Percentiles rank a stretch among this genome's conserved stretches.
These are phyloP conservation scores for Pseudochromis fuscus DNA, from an alignment of 2,797 vertebrate species.

Conservation along the genomic window DNA sequence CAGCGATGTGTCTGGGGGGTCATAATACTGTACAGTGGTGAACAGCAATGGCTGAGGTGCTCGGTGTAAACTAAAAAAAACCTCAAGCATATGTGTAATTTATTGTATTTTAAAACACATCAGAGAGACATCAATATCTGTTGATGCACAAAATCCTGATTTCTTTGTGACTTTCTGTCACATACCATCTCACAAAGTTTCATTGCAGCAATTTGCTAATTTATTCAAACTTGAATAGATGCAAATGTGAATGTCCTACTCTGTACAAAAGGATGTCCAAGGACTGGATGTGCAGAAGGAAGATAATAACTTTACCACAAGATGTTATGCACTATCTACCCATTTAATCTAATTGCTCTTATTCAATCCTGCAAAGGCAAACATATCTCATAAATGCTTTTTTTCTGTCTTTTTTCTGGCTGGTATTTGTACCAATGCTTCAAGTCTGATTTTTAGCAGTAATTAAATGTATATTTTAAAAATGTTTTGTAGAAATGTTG, in stretches of 20 bases:
- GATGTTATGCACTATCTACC: constrained; percentile 31
- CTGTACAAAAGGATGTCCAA: background rate
- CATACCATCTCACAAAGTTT: constrained; percentile 11
- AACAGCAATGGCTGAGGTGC: constrained; percentile 8
- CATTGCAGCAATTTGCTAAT: constrained; percentile 20
- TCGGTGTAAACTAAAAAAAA: constrained; percentile 13
- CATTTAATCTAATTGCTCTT: constrained; percentile 28
- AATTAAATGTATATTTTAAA: constrained; percentile 32
- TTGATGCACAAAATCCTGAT: background rate
- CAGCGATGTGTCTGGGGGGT: constrained; percentile 45
- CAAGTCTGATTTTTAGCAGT: constrained; percentile 4
- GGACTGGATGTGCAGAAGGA: constrained; percentile 19
- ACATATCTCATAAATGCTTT: constrained; percentile 10
- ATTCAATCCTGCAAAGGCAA: constrained; percentile 33
- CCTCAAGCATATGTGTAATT: background rate
- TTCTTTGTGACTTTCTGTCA: background rate
- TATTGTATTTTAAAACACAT: constrained; percentile 7
- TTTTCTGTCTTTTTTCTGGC: background rate
- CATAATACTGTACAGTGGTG: constrained; percentile 15
- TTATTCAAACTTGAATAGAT: constrained; percentile 11
- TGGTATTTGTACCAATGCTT: constrained; percentile 2
- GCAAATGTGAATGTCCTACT: constrained; percentile 5
- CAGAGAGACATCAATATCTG: background rate
- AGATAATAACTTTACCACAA: constrained; percentile 20
- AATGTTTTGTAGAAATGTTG: constrained; percentile 24